These are phyloP conservation scores for Geococcyx californianus DNA, from an alignment of 2,113 vertebrate genomes.

Conservation along the genomic window DNA sequence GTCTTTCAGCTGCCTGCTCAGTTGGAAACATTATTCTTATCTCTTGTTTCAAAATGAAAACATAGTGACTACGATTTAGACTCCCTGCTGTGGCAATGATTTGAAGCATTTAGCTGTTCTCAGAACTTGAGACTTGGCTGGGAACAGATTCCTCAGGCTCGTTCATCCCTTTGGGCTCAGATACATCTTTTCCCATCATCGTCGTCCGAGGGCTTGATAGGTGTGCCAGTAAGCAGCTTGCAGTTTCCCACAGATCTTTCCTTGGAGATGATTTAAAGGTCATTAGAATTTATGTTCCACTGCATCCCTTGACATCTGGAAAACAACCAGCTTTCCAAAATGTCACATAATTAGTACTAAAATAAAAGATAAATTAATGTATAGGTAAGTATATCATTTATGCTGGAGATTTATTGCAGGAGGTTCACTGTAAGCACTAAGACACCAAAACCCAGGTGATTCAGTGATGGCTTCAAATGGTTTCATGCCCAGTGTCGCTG, in stretches of 20 bases:
- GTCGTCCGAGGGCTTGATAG: accelerated
- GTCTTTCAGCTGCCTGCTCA: constrained; percentile 10
- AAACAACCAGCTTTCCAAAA: neutral
- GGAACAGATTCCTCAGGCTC: neutral
- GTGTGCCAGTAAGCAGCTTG: neutral
- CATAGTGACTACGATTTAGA: neutral
- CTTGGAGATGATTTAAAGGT: neutral
- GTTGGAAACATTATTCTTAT: constrained; percentile 27
- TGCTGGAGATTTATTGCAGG: neutral
- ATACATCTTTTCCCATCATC: neutral
- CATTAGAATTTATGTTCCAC: neutral
- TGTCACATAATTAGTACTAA: neutral
- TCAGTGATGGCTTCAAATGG: neutral
- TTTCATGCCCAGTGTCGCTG: neutral
- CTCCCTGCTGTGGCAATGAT: neutral
- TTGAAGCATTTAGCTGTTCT: constrained; percentile 6
- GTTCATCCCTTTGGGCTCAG: neutral
- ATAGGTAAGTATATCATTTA: neutral
- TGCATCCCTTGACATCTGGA: neutral
- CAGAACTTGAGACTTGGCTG: neutral
- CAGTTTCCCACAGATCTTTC: neutral
- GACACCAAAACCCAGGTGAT: neutral
- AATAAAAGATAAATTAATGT: neutral
- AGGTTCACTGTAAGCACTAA: neutral
- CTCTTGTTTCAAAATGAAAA: constrained; percentile 37